Evolutionary conservation across 2,888 invertebrate genomes (phyloP), one percentile per base, ranked within the genome.

Genomic region (Gasteruption jaculator): DNA sequence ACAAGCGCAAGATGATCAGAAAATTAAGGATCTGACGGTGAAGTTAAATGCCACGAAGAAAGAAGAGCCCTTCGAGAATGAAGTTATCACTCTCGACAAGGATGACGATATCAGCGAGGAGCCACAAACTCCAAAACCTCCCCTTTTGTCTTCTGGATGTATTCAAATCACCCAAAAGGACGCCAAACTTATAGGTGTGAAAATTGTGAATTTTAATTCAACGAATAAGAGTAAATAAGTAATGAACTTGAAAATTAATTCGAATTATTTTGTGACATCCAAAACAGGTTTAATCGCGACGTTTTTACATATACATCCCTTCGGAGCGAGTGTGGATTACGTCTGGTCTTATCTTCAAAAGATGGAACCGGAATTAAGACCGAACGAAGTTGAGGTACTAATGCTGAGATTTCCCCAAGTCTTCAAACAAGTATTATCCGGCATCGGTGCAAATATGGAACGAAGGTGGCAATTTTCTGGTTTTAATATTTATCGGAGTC

Each of bases 241-340:
- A n/a, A n/a, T n/a, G n/a, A n/a, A n/a, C n/a, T n/a, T n/a, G n/a
- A n/a, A n/a, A n/a, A n/a, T n/a, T n/a, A 20, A 26, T 30, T 10
- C 29, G 14, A 22, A 22, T n/a, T n/a, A n/a, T n/a, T n/a, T n/a
- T n/a, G n/a, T n/a, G n/a, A n/a, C n/a, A n/a, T n/a, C n/a, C n/a
- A n/a, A n/a, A n/a, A n/a, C 44, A 75, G 81, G 80, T 59, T 76
- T 95, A 42, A 85, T 91, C 58, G 86, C 93, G 4, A 87, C 91
- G 5, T 95, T 92, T 73, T 77, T 95, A 38, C 83, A 91, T 72
- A 88, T 95, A 25, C 94, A 95, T 73, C 95, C 94, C 0, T 86
- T 87, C 62, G 95, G 95, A 32, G 92, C 93, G 2, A 88, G 87
- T 44, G 77, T 91, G 2, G 91, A 91, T 67, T 90, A 91, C 71